Conservation (phyloP, 2,888 invertebrate genomes). For the Caprella mutica region DNA sequence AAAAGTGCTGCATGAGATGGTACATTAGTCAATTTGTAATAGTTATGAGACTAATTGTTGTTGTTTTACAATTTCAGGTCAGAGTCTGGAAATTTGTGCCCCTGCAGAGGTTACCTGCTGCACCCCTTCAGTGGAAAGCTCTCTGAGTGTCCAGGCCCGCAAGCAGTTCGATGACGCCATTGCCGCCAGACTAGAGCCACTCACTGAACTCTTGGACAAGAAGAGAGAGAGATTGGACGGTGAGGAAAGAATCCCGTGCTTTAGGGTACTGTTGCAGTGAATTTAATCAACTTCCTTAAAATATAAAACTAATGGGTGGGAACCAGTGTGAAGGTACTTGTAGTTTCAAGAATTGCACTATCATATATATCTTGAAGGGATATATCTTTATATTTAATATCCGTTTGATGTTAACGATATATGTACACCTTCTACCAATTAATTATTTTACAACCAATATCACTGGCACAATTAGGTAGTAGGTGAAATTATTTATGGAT, state of each 20-base stretch:
- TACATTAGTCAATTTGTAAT: neutral
- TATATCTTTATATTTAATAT: conserved; percentile 15
- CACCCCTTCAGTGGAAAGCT: conserved; percentile 43
- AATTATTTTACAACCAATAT: no score
- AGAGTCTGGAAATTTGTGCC: conserved; percentile 22
- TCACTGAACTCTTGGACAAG: conserved; percentile 60
- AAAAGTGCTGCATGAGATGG: neutral
- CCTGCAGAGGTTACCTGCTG: conserved; percentile 26
- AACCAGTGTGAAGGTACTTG: neutral
- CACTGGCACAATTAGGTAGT: no score
- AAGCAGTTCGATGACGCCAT: conserved; percentile 62
- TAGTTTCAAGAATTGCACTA: neutral
- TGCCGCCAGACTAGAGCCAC: conserved; percentile 60
- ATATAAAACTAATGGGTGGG: neutral
- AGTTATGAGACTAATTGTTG: neutral
- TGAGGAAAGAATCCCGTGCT: conserved; percentile 45
- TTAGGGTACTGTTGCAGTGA: neutral
- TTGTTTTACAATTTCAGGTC: conserved; percentile 9
- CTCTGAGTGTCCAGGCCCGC: conserved; percentile 57
- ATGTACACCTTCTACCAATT: no score
- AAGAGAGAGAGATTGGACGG: conserved; percentile 75
- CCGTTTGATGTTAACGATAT: no score
- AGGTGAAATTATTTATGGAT: no score
- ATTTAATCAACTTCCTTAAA: neutral
- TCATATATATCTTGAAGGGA: neutral